Evolutionary conservation across 2,888 invertebrate genomes (phyloP).

Genomic region (Eupithecia vulgata): DNA sequence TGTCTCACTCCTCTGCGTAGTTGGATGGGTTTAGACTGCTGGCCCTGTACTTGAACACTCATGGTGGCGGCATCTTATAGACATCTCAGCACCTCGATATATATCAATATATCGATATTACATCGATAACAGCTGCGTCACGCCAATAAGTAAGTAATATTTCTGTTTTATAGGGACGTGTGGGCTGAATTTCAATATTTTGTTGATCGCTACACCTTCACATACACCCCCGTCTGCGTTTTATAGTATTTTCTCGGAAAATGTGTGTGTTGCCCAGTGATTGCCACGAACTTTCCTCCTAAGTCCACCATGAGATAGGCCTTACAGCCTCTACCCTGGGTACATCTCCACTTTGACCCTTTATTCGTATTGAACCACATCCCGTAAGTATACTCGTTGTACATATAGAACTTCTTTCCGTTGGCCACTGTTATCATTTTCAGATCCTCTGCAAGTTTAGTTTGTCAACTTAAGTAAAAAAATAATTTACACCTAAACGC

Average conservation of each 20-base stretch:
- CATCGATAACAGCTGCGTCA: no score
- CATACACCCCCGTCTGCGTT: conserved; percentile 37
- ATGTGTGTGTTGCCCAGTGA: conserved; percentile 42
- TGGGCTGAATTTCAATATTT: not conserved
- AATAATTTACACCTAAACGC: no score
- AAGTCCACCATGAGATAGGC: conserved; percentile 42
- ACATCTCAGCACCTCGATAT: no score
- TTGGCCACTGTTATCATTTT: conserved; percentile 16
- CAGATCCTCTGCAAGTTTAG: not conserved
- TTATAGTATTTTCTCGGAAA: conserved; percentile 35
- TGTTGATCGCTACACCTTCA: conserved; percentile 10
- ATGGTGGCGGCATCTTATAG: no score
- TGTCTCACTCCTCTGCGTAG: no score
- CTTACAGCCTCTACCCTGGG: conserved; percentile 41
- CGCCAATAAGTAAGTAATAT: not conserved
- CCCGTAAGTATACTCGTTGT: conserved; percentile 42
- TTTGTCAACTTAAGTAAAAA: no score
- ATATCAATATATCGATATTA: no score
- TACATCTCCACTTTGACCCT: conserved; percentile 43
- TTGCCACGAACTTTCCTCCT: conserved; percentile 30
- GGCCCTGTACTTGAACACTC: no score
- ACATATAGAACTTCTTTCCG: conserved; percentile 44
- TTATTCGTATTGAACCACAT: conserved; percentile 21
- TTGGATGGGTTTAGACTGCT: no score
- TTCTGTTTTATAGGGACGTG: not conserved